These are phyloP conservation scores for Bedellia somnulentella DNA, from an alignment of 2,888 invertebrate species.

Conservation along the genomic window DNA sequence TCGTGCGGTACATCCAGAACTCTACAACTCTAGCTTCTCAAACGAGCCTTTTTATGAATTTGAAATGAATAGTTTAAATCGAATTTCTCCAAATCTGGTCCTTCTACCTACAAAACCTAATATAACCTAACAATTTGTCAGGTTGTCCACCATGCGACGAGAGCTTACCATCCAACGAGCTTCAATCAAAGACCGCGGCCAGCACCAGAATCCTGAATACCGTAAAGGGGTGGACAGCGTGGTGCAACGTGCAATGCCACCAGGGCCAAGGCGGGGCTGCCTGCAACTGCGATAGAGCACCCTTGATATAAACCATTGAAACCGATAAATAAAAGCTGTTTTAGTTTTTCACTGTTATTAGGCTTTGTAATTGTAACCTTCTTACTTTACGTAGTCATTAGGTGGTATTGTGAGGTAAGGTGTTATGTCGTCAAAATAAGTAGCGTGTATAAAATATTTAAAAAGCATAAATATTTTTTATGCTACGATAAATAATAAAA, in stretches of 20 bases:
- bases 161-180: constrained; percentile 7
- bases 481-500: constrained; percentile 13
- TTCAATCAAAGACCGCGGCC: constrained; percentile 3
- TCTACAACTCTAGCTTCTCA: too few species aligned
- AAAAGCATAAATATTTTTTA: constrained; percentile 4
- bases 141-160: constrained; percentile 41
- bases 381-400: background rate
- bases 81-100: too few species aligned
- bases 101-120: background rate
- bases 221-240: constrained; percentile 58
- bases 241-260: constrained; percentile 68
- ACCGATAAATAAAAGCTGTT: background rate
- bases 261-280: constrained; percentile 74
- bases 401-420: background rate
- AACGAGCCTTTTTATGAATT: background rate
- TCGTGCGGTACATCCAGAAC: too few species aligned
- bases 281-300: constrained; percentile 73
- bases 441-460: background rate
- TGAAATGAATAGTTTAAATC: background rate
- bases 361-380: background rate
- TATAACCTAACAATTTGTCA: constrained; percentile 15
- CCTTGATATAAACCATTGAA: constrained; percentile 38
- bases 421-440: background rate
- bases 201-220: constrained; percentile 21
- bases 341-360: background rate